Percentiles rank a stretch among this genome's conserved stretches.
phyloP scores from a whole-genome alignment of 2,113 vertebrate genomes.

The Zapus hudsonius region DNA sequence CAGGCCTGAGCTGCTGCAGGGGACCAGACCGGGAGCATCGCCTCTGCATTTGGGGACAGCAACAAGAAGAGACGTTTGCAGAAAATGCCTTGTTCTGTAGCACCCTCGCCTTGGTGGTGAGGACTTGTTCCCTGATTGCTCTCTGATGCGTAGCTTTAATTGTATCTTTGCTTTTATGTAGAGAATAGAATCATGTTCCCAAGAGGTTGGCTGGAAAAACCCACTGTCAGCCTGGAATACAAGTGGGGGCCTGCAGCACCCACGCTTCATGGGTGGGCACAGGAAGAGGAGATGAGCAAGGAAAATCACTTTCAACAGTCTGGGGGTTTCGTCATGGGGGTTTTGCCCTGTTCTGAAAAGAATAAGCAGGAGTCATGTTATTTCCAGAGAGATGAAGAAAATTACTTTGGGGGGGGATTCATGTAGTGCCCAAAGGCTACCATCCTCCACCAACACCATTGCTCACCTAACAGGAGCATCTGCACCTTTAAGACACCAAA shows the following conservation, averaged over 20 bases:
- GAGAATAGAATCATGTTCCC: conserved; percentile 67
- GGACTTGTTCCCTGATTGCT: conserved; percentile 58
- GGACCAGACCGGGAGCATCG: not conserved
- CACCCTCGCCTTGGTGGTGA: conserved; percentile 31
- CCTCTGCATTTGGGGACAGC: not conserved
- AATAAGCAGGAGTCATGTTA: not conserved
- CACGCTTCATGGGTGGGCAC: conserved; percentile 9
- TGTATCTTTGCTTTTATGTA: conserved; percentile 73
- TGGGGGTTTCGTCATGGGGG: not conserved
- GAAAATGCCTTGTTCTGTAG: not conserved
- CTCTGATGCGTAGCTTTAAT: conserved; percentile 69
- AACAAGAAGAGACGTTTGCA: not conserved
- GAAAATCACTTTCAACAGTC: not conserved
- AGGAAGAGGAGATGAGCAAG: conserved; percentile 1
- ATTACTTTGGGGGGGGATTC: not conserved
- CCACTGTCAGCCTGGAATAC: conserved; percentile 40
- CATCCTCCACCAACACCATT: not conserved
- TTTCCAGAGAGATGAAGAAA: not conserved
- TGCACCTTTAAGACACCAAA: not conserved
- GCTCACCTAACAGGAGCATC: not conserved
- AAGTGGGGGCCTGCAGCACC: conserved; percentile 50
- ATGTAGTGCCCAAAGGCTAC: not conserved
- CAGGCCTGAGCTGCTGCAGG: not conserved
- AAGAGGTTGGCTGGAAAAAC: conserved; percentile 53
- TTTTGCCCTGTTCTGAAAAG: not conserved